These are phyloP conservation scores for Leptatherina wallacei DNA, from an alignment of 2,797 vertebrate species.

Conservation along the genomic window DNA sequence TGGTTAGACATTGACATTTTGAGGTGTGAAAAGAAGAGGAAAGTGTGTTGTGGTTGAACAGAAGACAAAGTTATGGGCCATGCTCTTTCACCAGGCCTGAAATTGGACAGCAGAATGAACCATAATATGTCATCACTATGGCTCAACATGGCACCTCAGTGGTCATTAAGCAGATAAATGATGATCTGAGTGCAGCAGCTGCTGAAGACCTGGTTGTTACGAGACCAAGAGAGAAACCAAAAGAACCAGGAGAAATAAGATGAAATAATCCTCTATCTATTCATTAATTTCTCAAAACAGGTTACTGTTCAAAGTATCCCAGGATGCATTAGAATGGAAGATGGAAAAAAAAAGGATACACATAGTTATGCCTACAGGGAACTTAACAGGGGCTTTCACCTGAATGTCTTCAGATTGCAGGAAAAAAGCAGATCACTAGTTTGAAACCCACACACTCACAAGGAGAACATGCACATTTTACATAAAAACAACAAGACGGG, in stretches of 20 bases:
- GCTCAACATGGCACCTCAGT: conserved; percentile 63
- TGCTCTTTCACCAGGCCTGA: conserved; percentile 41
- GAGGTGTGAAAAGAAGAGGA: conserved; percentile 1
- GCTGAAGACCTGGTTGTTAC: conserved; percentile 45
- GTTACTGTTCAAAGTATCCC: background rate
- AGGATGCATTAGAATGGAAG: background rate
- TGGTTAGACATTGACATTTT: conserved; percentile 6
- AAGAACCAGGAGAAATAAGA: conserved; percentile 34
- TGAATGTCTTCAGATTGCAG: background rate
- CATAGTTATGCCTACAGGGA: background rate
- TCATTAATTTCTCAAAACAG: conserved; percentile 16
- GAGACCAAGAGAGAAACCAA: conserved; percentile 18
- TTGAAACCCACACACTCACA: background rate
- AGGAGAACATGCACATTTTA: conserved; percentile 1
- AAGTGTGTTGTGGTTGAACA: conserved; percentile 21
- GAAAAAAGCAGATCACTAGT: background rate
- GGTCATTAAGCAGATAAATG: conserved; percentile 70
- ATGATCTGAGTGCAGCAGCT: conserved; percentile 41
- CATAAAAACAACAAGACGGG: background rate
- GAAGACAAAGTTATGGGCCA: conserved; percentile 41
- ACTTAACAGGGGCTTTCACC: conserved; percentile 2
- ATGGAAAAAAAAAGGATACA: conserved; percentile 12
- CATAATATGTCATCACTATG: conserved; percentile 67
- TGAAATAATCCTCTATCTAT: conserved; percentile 5
- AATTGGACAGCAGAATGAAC: conserved; percentile 63